Base-by-base conservation (phyloP, 2,113 vertebrate species). In the Sciurus niger region DNA sequence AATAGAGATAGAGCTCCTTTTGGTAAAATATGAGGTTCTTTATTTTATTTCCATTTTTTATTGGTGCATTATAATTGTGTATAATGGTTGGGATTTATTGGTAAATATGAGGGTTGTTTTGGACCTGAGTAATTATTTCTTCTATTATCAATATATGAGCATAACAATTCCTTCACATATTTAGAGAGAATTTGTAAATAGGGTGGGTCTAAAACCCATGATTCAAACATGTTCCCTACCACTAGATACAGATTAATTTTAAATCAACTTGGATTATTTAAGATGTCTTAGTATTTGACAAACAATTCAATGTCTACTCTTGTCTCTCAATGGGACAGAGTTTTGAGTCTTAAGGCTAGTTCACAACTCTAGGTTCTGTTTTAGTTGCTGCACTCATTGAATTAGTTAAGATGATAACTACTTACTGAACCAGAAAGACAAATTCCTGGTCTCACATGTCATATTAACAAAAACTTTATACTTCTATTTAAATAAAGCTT, bases 381-480 rank as follows among this genome's bases (percentile, higher is more conserved):
- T 37, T 55, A 55, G 1, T 65, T 94, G 17, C 37, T 85, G 43
- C 48, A 73, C 12, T 95, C 95, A n/a, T 51, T 82, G 74, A 94
- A 77, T 95, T 89, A 93, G n/a, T 24, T 86, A 68, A 90, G 77
- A 32, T 94, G 68, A 13, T 87, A 94, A 90, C 80, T 11, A 89
- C 60, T 95, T 67, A 79, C 72, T 17, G 13, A 89, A 17, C 88
- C 90, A 17, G 89, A 90, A 94, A 93, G 89, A 95, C 46, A 90
- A 70, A 96, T 94, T 68, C 12, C 20, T 86, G 30, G 9, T 74
- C 20, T 13, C 25, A 78, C 24, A 11, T 74, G 73, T 77, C 76
- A 51, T 67, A 53, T 73, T 58, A 70, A 20, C 46, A 74, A 78
- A 96, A 93, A 76, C 9, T 84, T 97, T 80, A 91, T 60, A 76